Evolutionary conservation across 2,888 invertebrate species (phyloP), one percentile per base, ranked within the genome.

Genomic region (Tenthredo scrophulariae): DNA sequence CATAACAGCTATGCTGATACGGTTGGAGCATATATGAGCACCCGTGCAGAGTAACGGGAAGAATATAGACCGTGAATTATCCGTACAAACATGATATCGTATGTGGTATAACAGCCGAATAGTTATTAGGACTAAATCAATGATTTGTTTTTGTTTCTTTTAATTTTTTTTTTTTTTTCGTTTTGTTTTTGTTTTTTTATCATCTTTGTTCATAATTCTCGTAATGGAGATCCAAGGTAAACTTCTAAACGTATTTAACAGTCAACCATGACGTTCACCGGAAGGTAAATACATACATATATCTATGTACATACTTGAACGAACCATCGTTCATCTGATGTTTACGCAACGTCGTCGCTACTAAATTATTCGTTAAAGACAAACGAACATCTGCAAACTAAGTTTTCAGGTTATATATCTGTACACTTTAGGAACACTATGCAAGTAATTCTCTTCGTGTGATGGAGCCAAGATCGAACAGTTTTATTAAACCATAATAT

Each of bases 141-240:
- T 26, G 43, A 72, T n/a, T 74, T 4, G 6, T 74, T 26, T 40
- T 22, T 72, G 22, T 22, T 22, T 18, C 2, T 37, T 1, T 37
- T 37, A 0, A 7, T 37, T 37, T 0, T 33, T 33, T 0, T 4
- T 33, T 2, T 33, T 33, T 33, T 2, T 33, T 33, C 4, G 33
- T 18, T 70, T 37, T n/a, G n/a, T 15, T 18, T 37, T 43, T 43
- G 2, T 22, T 22, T 74, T 40, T 67, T 33, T 26, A 40, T 74
- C 43, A 43, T 74, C 74, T 74, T 37, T 72, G 72, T 72, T 62
- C 67, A 67, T 67, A 33, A 43, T 40, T 22, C 40, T 74, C 74
- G n/a, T 46, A 43, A 74, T 40, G 43, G 43, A 22, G 74, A 74
- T 74, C 26, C 74, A 74, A 74, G 74, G 74, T 26, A 43, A 26